Evolutionary conservation across 2,797 vertebrate genomes (phyloP).

Genomic region (Ctenopoma multispine): DNA sequence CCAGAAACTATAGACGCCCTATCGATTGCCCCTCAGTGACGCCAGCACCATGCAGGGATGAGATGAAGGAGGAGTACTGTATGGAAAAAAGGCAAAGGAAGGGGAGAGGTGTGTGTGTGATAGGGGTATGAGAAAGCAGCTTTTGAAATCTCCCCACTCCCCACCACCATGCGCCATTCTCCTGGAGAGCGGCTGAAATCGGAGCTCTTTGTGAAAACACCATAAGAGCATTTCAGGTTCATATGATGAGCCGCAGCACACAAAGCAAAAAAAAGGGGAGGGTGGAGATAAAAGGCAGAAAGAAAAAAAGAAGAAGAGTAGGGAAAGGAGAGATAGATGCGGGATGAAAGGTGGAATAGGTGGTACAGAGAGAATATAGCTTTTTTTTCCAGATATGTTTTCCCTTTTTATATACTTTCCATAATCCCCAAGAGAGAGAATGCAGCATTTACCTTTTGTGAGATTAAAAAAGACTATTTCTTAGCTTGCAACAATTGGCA

Average conservation of each 20-base stretch:
- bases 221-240: slow-evolving; percentile 67
- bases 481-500: slow-evolving; percentile 67
- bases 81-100: not conserved
- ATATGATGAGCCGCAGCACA: slow-evolving; percentile 47
- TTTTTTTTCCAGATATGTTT: slow-evolving; percentile 29
- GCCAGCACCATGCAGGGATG: slow-evolving; percentile 18
- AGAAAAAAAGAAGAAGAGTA: slow-evolving; percentile 32
- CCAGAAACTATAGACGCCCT: slow-evolving; percentile 53
- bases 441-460: slow-evolving; percentile 56
- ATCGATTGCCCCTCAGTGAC: slow-evolving; percentile 43
- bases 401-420: slow-evolving; percentile 62
- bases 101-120: not conserved
- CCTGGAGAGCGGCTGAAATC: slow-evolving; percentile 68
- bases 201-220: slow-evolving; percentile 68
- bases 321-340: slow-evolving; percentile 38
- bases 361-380: slow-evolving; percentile 56
- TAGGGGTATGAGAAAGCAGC: slow-evolving; percentile 49
- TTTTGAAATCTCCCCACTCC: slow-evolving; percentile 61
- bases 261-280: slow-evolving; percentile 54
- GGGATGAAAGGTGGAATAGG: slow-evolving; percentile 67
- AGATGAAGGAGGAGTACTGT: slow-evolving; percentile 14
- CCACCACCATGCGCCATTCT: slow-evolving; percentile 37
- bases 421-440: slow-evolving; percentile 70
- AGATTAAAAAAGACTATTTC: slow-evolving; percentile 70
- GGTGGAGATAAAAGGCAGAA: slow-evolving; percentile 52